These are phyloP conservation scores for Myxocyprinus asiaticus DNA, from an alignment of 2,113 vertebrate genomes.

Conservation along the genomic window DNA sequence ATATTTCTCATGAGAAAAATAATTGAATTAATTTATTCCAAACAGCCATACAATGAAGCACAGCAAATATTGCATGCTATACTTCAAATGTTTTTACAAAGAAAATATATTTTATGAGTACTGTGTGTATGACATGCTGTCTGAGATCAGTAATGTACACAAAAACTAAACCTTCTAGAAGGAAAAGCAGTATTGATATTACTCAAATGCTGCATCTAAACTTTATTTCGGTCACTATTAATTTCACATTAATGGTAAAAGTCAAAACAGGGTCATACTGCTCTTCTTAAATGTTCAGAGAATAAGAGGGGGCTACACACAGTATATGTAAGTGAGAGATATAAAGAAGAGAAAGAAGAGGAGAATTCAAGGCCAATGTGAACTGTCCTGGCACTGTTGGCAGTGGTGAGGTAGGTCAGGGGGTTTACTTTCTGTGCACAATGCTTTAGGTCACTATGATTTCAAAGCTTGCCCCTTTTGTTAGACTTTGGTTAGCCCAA, in stretches of 20 bases:
- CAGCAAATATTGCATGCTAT: background rate
- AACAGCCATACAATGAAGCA: too few relatives aligned
- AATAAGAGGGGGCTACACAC: too few relatives aligned
- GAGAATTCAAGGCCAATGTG: conserved; percentile 14
- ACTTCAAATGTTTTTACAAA: conserved; percentile 4
- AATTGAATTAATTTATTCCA: too few relatives aligned
- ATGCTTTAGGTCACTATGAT: conserved; percentile 5
- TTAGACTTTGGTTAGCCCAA: background rate
- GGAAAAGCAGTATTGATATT: too few relatives aligned
- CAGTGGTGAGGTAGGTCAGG: background rate
- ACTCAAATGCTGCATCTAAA: background rate
- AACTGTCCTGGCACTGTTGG: conserved; percentile 3
- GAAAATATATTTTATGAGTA: background rate
- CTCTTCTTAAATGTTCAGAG: too few relatives aligned
- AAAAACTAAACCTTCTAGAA: too few relatives aligned
- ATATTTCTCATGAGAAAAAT: too few relatives aligned
- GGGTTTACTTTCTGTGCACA: background rate
- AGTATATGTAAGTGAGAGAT: background rate
- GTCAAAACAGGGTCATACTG: too few relatives aligned
- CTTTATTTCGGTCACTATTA: too few relatives aligned
- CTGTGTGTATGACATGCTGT: background rate
- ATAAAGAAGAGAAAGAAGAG: background rate
- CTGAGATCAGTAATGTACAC: background rate
- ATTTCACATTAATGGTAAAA: too few relatives aligned
- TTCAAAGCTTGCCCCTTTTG: background rate